Percentiles rank a stretch among this genome's conserved stretches.
Evolutionary conservation across 2,888 invertebrate genomes (phyloP).

Genomic region (Ptilodon capucinus): DNA sequence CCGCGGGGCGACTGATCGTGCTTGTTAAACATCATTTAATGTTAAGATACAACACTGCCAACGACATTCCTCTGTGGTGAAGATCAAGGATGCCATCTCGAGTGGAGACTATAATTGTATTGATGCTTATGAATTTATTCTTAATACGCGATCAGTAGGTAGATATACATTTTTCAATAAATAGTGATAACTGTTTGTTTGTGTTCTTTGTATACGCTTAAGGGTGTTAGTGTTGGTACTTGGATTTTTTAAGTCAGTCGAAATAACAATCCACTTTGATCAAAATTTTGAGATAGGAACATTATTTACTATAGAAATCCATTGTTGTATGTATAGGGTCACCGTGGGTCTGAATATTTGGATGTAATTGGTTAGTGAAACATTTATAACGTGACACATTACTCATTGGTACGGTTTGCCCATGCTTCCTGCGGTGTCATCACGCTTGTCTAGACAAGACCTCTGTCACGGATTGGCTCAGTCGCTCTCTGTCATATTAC

Average conservation of each 20-base stretch:
- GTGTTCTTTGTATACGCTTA: conserved; percentile 6
- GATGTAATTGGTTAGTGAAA: conserved; percentile 42
- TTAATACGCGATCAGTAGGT: conserved; percentile 20
- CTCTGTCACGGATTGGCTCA: too few relatives aligned
- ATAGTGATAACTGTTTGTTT: conserved; percentile 5
- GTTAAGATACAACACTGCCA: conserved; percentile 63
- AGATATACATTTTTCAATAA: conserved; percentile 4
- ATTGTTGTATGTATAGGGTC: conserved; percentile 22
- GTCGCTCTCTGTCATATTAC: too few relatives aligned
- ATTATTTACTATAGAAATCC: conserved; percentile 15
- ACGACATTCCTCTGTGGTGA: conserved; percentile 61
- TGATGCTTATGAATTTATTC: conserved; percentile 43
- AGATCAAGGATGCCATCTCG: conserved; percentile 55
- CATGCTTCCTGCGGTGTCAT: too few relatives aligned
- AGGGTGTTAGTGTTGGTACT: not conserved
- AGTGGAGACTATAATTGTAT: conserved; percentile 32
- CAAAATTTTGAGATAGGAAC: conserved; percentile 49
- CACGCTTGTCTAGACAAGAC: too few relatives aligned
- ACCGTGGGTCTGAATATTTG: conserved; percentile 18
- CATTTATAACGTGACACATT: conserved; percentile 27
- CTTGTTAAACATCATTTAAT: conserved; percentile 43
- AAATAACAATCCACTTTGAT: conserved; percentile 53
- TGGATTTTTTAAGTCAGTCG: conserved; percentile 5
- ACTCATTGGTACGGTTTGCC: conserved; percentile 29
- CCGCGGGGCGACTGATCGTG: conserved; percentile 28